A percentile compares a stretch with the other conserved stretches of the same genome.
Conservation (phyloP, 2,888 invertebrate species). For the Listrodromus nycthemerus region DNA sequence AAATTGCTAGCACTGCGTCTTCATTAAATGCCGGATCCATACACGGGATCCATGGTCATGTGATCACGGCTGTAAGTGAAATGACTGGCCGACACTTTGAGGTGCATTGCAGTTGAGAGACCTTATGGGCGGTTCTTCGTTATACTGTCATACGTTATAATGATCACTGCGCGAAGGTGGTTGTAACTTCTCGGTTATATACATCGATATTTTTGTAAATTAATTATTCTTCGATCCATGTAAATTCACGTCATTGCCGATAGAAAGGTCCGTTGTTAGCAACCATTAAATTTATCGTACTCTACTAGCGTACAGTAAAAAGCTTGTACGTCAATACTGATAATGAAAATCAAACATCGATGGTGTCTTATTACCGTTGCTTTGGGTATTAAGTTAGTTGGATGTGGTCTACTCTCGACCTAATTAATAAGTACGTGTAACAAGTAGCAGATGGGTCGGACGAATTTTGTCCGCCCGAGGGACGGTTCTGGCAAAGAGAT, state of each 20-base stretch:
- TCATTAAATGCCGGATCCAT: slow-evolving; percentile 67
- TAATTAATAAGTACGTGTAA: slow-evolving; percentile 83
- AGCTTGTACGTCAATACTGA: too few relatives aligned
- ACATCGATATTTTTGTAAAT: slow-evolving; percentile 15
- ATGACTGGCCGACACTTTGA: slow-evolving; percentile 63
- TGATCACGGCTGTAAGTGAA: slow-evolving; percentile 54
- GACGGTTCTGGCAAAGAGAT: slow-evolving; percentile 49
- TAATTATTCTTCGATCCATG: not conserved
- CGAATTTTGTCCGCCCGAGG: slow-evolving; percentile 61
- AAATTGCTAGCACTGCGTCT: slow-evolving; percentile 64
- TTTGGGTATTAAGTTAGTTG: not conserved
- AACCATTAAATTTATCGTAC: too few relatives aligned
- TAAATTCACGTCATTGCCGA: not conserved
- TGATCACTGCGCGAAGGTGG: slow-evolving; percentile 31
- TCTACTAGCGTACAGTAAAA: too few relatives aligned
- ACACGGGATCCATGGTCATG: slow-evolving; percentile 32
- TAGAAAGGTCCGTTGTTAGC: too few relatives aligned
- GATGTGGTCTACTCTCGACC: slow-evolving; percentile 56
- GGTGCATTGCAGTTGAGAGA: slow-evolving; percentile 36
- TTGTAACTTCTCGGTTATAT: slow-evolving; percentile 6
- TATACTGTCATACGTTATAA: slow-evolving; percentile 46
- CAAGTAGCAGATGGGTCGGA: slow-evolving; percentile 82
- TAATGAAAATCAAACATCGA: not conserved
- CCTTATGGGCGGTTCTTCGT: slow-evolving; percentile 58
- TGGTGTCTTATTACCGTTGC: not conserved